A percentile compares a stretch with the other conserved stretches of the same genome.
Evolutionary conservation across 1,140 invertebrate species (phyloP).

Genomic region (Drosophila arizonae): DNA sequence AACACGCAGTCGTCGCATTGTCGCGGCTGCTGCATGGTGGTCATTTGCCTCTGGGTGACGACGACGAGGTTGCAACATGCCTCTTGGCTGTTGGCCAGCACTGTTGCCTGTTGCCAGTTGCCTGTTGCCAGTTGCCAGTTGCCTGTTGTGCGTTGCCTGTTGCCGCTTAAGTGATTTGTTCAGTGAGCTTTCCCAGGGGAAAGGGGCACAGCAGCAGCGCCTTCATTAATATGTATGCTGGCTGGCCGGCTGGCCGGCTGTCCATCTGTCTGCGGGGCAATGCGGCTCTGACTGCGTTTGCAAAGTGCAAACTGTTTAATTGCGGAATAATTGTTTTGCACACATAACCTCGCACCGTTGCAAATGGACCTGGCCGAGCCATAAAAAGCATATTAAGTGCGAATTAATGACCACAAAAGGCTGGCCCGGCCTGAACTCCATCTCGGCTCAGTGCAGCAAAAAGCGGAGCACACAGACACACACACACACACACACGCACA

Average conservation of each 20-base stretch:
- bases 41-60: constrained; percentile 74
- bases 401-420: constrained; percentile 82
- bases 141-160: constrained; percentile 23
- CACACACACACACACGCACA: constrained; percentile 34
- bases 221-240: constrained; percentile 72
- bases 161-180: constrained; percentile 81
- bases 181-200: constrained; percentile 40
- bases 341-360: constrained; percentile 79
- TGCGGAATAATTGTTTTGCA: constrained; percentile 82
- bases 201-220: constrained; percentile 16
- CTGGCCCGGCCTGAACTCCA: constrained; percentile 15
- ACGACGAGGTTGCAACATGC: constrained; percentile 41
- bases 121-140: constrained; percentile 42
- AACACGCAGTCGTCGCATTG: constrained; percentile 54
- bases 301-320: constrained; percentile 81
- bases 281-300: constrained; percentile 33
- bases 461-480: constrained; percentile 41
- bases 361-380: constrained; percentile 62
- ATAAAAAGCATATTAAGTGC: constrained; percentile 82
- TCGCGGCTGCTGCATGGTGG: constrained; percentile 66
- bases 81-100: constrained; percentile 29
- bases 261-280: constrained; percentile 10
- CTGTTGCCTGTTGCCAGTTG: constrained; percentile 15
- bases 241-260: constrained; percentile 7
- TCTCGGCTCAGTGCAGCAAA: constrained; percentile 23